phyloP scores from a whole-genome alignment of 2,888 invertebrate genomes.

The Papilio demoleus region DNA sequence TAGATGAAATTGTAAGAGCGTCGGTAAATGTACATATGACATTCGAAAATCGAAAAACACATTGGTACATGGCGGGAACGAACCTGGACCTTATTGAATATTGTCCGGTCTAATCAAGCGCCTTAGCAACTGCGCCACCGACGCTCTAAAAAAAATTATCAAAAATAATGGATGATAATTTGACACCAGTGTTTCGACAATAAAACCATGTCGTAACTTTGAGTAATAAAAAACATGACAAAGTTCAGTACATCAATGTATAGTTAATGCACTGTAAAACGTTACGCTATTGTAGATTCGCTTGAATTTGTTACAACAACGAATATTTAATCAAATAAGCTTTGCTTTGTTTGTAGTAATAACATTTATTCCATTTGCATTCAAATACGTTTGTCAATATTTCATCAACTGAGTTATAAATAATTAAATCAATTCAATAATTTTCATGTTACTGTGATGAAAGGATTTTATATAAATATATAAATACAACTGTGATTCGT shows the following conservation, averaged over 20 bases:
- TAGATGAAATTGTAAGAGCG: too few relatives aligned
- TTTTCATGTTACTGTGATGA: neutral
- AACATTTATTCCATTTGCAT: neutral
- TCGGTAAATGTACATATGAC: too few relatives aligned
- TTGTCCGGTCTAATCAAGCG: too few relatives aligned
- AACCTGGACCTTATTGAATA: too few relatives aligned
- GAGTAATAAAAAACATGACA: neutral
- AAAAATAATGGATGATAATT: too few relatives aligned
- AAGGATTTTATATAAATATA: neutral
- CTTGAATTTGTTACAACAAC: conserved; percentile 24
- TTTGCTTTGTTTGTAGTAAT: conserved; percentile 4
- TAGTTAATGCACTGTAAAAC: conserved; percentile 21
- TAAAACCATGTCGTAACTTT: too few relatives aligned
- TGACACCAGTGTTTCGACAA: too few relatives aligned
- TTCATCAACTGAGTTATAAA: neutral
- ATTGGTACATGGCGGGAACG: too few relatives aligned
- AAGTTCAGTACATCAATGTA: neutral
- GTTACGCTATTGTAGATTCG: conserved; percentile 20
- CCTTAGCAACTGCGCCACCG: too few relatives aligned
- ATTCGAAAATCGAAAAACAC: too few relatives aligned
- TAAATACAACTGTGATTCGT: neutral
- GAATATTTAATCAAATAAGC: conserved; percentile 4
- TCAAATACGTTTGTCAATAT: conserved; percentile 6
- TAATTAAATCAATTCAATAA: neutral
- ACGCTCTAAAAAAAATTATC: too few relatives aligned